These are phyloP conservation scores for Isotomurus palustris DNA, from an alignment of 2,888 invertebrate species.

Conservation along the genomic window DNA sequence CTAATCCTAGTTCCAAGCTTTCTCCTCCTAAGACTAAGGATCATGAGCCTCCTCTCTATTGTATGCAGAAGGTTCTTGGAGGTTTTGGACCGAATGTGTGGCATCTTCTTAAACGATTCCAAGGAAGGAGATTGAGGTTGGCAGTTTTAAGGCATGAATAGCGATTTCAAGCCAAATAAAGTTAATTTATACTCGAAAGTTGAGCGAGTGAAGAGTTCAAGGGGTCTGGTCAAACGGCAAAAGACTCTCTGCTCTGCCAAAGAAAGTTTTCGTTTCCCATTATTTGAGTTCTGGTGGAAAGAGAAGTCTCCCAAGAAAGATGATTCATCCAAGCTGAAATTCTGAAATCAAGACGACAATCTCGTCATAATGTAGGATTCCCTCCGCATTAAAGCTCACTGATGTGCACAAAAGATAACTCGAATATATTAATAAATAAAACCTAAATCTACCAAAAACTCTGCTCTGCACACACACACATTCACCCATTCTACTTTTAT, in stretches of 20 bases:
- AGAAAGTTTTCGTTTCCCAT: constrained; percentile 1
- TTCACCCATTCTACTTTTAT: no score
- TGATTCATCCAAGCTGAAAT: constrained; percentile 13
- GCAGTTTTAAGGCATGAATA: constrained; percentile 6
- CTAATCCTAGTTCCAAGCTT: no score
- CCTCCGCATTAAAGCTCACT: constrained; percentile 14
- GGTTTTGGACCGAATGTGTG: no score
- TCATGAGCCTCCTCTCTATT: no score
- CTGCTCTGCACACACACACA: background rate
- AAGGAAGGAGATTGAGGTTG: background rate
- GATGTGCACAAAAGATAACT: constrained; percentile 11
- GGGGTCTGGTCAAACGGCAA: background rate
- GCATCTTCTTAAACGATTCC: no score
- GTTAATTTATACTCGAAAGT: constrained; percentile 5
- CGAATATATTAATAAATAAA: constrained; percentile 18
- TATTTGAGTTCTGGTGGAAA: background rate
- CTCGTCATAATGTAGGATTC: constrained; percentile 12
- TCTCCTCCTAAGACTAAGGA: no score
- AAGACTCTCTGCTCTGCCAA: background rate
- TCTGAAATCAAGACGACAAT: constrained; percentile 14
- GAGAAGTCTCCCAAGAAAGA: constrained; percentile 8
- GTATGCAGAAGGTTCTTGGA: no score
- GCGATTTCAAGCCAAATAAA: constrained; percentile 6
- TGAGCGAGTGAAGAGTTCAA: constrained; percentile 1
- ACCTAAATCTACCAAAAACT: constrained; percentile 2